Evolutionary conservation across 2,888 invertebrate genomes (phyloP).

Genomic region (Kryphioiulus occultus): DNA sequence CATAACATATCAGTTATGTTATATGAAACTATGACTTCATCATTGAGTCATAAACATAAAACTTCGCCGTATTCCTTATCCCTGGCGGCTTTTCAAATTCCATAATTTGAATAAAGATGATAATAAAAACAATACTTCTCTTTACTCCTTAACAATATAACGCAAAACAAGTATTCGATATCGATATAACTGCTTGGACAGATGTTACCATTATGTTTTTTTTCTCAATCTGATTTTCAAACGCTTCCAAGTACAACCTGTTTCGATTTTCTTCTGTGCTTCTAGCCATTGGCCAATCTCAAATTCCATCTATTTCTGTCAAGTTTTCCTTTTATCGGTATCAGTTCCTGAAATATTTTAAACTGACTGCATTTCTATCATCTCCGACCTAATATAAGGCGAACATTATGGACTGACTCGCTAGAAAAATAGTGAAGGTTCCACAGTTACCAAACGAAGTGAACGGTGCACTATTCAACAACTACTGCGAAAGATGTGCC

Average conservation of each 20-base stretch:
- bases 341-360: neutral
- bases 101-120: too few relatives aligned
- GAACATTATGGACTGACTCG: slow-evolving; percentile 11
- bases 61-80: too few relatives aligned
- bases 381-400: neutral
- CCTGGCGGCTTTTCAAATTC: too few relatives aligned
- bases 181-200: neutral
- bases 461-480: neutral
- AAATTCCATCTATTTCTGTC: neutral
- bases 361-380: slow-evolving; percentile 24
- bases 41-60: too few relatives aligned
- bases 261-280: neutral
- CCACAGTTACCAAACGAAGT: neutral
- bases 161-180: neutral
- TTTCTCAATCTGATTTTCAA: neutral
- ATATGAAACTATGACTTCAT: too few relatives aligned
- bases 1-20: too few relatives aligned
- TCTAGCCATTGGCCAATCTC: neutral
- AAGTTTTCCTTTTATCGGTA: neutral
- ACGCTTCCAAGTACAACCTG: neutral
- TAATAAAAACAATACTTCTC: too few relatives aligned
- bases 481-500: neutral
- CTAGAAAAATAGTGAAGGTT: neutral
- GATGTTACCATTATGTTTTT: neutral
- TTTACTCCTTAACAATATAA: neutral